Conservation (phyloP, 1,140 invertebrate species). For the Euwallacea fornicatus region DNA sequence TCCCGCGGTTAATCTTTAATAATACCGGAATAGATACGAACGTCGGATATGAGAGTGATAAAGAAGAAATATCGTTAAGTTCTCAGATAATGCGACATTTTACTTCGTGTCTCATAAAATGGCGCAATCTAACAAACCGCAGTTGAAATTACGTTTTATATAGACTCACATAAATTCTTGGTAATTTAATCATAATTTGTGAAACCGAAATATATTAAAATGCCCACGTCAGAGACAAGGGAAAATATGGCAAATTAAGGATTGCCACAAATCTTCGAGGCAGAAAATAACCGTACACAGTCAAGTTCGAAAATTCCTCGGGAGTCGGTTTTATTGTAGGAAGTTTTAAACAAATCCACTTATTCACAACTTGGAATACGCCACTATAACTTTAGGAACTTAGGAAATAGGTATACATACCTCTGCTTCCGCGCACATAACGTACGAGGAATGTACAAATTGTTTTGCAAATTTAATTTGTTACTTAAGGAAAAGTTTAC, state of each 20-base stretch:
- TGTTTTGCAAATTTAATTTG: slow-evolving; percentile 29
- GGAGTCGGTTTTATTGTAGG: slow-evolving; percentile 28
- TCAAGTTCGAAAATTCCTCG: slow-evolving; percentile 31
- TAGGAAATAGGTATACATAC: slow-evolving; percentile 33
- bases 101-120: slow-evolving; percentile 11
- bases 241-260: slow-evolving; percentile 11
- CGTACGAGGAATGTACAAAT: slow-evolving; percentile 31
- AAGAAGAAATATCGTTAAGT: slow-evolving; percentile 23
- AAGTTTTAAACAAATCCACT: slow-evolving; percentile 34
- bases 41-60: slow-evolving; percentile 17
- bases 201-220: background rate
- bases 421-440: slow-evolving; percentile 23
- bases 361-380: slow-evolving; percentile 32
- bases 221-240: slow-evolving; percentile 9
- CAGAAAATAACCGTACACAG: slow-evolving; percentile 28
- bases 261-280: slow-evolving; percentile 28
- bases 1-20: slow-evolving; percentile 22
- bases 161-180: background rate
- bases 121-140: slow-evolving; percentile 3
- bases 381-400: slow-evolving; percentile 27
- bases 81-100: slow-evolving; percentile 15
- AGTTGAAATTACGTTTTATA: slow-evolving; percentile 11
- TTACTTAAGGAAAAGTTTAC: slow-evolving; percentile 26
- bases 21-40: slow-evolving; percentile 13
- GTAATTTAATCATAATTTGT: background rate